Evolutionary conservation across 2,113 vertebrate genomes (phyloP).

Genomic region (Daphoenositta chrysoptera): DNA sequence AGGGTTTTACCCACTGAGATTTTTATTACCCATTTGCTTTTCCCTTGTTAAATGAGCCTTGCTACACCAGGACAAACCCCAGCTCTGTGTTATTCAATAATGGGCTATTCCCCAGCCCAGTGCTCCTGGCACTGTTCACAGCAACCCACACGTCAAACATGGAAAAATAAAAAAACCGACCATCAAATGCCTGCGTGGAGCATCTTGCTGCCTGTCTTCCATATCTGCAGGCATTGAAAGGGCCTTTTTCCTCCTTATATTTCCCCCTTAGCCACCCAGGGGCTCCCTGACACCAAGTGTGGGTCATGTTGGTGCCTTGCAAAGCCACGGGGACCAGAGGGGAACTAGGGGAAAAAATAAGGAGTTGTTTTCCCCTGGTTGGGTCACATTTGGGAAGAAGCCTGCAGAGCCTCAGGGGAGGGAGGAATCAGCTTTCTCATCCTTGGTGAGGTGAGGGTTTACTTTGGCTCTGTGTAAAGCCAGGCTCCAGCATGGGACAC

Average conservation of each 20-base stretch:
- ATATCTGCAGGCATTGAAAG: background rate
- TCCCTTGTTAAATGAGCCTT: background rate
- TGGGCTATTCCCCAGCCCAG: background rate
- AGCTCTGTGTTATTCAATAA: background rate
- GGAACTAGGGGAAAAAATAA: background rate
- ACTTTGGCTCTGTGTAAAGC: background rate
- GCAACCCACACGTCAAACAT: background rate
- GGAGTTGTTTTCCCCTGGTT: accelerated
- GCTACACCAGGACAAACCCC: background rate
- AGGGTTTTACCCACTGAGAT: background rate
- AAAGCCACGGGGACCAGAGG: background rate
- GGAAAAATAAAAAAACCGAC: background rate
- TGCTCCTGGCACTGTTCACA: background rate
- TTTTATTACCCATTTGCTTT: background rate
- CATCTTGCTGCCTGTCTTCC: background rate
- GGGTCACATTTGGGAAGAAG: background rate
- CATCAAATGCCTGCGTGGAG: background rate
- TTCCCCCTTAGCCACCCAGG: background rate
- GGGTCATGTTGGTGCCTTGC: background rate
- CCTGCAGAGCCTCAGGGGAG: background rate
- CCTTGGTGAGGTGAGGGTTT: background rate
- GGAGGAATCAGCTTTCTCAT: background rate
- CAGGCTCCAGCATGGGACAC: background rate
- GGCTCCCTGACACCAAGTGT: accelerated
- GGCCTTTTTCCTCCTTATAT: background rate